These are phyloP conservation scores for Mesitornis unicolor DNA, from an alignment of 2,113 vertebrate genomes.

Conservation along the genomic window DNA sequence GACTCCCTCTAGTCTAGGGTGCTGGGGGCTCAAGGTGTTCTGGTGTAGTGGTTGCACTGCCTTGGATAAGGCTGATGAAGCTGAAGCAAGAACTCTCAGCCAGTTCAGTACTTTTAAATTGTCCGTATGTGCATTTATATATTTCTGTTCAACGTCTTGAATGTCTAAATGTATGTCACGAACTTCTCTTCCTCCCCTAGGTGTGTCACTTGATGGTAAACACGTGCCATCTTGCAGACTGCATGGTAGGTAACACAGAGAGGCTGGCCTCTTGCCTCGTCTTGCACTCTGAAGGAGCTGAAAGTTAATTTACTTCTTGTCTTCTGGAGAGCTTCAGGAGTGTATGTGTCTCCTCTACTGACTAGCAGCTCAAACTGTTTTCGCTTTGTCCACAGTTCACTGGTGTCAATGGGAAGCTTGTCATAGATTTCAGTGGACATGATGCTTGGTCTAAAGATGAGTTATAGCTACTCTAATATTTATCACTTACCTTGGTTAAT, in stretches of 20 bases:
- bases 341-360: not conserved
- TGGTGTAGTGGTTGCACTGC: not conserved
- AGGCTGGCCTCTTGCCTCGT: not conserved
- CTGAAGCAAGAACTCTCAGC: not conserved
- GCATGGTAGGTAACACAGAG: not conserved
- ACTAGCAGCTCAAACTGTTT: not conserved
- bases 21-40: not conserved
- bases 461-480: not conserved
- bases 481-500: not conserved
- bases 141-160: not conserved
- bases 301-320: not conserved
- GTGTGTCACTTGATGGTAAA: not conserved
- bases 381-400: not conserved
- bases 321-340: not conserved
- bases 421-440: not conserved
- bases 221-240: accelerated
- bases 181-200: not conserved
- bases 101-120: not conserved
- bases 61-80: not conserved
- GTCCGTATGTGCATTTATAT: not conserved
- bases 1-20: not conserved
- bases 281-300: not conserved
- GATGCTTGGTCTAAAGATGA: not conserved
- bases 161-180: not conserved
- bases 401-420: not conserved